phyloP scores from a whole-genome alignment of 2,797 vertebrate genomes.

The Phataginus tricuspis region DNA sequence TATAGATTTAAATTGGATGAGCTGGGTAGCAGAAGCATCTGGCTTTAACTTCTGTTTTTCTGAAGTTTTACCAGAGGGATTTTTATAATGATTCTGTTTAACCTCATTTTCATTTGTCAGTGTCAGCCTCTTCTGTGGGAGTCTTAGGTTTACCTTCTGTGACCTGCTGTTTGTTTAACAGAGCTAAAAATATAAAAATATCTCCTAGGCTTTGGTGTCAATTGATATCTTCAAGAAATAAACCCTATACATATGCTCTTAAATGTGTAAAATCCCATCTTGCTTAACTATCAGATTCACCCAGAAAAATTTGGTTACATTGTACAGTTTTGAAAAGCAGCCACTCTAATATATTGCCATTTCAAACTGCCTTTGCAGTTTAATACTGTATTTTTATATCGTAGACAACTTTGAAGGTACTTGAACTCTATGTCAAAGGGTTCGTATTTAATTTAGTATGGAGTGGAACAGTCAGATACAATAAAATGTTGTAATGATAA shows the following conservation, averaged over 20 bases:
- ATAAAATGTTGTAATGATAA: not conserved
- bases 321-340: not conserved
- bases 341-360: not conserved
- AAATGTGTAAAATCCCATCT: constrained; percentile 38
- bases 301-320: not conserved
- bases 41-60: constrained; percentile 57
- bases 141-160: constrained; percentile 65
- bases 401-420: not conserved
- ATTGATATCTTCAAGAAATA: constrained; percentile 47
- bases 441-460: constrained; percentile 4
- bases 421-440: not conserved
- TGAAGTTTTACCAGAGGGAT: constrained; percentile 70
- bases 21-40: constrained; percentile 50
- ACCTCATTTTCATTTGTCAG: constrained; percentile 77
- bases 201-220: constrained; percentile 53
- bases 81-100: constrained; percentile 76
- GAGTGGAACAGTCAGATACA: not conserved
- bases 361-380: not conserved
- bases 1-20: constrained; percentile 53
- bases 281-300: not conserved
- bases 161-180: constrained; percentile 61
- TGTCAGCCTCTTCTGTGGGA: constrained; percentile 69
- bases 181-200: constrained; percentile 64
- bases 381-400: not conserved
- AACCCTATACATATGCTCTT: constrained; percentile 16